phyloP scores from a whole-genome alignment of 2,113 vertebrate species.

The Solenodon paradoxus region DNA sequence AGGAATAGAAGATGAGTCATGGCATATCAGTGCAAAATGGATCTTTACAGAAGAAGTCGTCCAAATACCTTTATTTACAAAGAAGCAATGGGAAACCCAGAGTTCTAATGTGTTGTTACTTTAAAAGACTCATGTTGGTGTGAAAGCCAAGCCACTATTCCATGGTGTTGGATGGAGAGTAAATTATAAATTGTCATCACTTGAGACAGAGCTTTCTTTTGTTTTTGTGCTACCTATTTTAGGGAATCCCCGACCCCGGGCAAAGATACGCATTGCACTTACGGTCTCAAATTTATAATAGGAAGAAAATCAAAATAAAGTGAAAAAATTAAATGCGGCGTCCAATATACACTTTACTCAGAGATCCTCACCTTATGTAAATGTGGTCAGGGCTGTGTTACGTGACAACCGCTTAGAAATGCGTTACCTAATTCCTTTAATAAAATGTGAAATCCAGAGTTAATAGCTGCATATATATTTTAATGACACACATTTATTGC shows the following conservation, averaged over 20 bases:
- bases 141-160: neutral
- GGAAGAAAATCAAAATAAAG: constrained; percentile 21
- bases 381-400: constrained; percentile 52
- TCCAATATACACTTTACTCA: neutral
- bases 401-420: constrained; percentile 67
- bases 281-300: neutral
- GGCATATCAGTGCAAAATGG: neutral
- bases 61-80: neutral
- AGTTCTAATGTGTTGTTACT: neutral
- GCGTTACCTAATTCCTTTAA: constrained; percentile 65
- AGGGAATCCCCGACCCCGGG: neutral
- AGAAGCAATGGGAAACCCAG: neutral
- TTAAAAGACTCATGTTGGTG: neutral
- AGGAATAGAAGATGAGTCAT: neutral
- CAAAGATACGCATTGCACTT: neutral
- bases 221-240: neutral
- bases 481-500: constrained; percentile 70
- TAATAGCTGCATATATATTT: constrained; percentile 66
- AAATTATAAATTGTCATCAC: neutral
- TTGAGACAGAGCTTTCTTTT: neutral
- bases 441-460: constrained; percentile 63
- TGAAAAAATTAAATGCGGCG: neutral
- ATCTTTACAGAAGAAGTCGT: neutral
- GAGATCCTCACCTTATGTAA: constrained; percentile 40
- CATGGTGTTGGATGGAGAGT: fast-evolving